Percentiles rank a stretch among this genome's conserved stretches.
Conservation (phyloP, 2,888 invertebrate species). For the Ectemnius continuus region DNA sequence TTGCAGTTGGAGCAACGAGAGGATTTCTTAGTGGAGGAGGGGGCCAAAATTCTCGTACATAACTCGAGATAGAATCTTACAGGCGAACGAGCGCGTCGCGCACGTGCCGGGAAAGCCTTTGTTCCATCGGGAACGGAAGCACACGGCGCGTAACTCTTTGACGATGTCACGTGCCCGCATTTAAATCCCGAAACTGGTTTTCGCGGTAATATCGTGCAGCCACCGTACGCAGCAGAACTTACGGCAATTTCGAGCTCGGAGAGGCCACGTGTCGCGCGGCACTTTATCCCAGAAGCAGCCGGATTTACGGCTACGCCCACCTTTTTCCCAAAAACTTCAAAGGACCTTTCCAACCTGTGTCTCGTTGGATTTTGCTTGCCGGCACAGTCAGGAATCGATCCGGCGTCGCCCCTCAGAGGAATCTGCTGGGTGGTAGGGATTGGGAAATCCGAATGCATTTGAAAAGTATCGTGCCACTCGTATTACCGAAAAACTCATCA, state of each 20-base stretch:
- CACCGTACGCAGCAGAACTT: not conserved
- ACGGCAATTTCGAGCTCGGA: not conserved
- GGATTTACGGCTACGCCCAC: not conserved
- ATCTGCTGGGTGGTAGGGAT: too few relatives aligned
- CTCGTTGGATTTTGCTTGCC: not conserved
- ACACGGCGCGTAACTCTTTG: conserved; percentile 28
- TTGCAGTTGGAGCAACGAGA: conserved; percentile 16
- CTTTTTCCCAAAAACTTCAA: conserved; percentile 4
- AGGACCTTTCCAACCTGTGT: not conserved
- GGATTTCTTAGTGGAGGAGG: conserved; percentile 22
- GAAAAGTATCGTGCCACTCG: conserved; percentile 27
- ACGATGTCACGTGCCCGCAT: conserved; percentile 42
- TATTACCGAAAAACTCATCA: conserved; percentile 28
- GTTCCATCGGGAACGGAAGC: conserved; percentile 34
- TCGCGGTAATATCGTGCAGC: conserved; percentile 16
- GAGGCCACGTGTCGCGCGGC: too few relatives aligned
- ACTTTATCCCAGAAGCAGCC: too few relatives aligned
- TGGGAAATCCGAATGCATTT: too few relatives aligned
- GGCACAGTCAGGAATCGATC: too few relatives aligned
- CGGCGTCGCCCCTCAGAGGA: too few relatives aligned
- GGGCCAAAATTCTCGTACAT: conserved; percentile 24
- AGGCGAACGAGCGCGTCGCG: conserved; percentile 15
- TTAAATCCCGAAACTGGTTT: conserved; percentile 36
- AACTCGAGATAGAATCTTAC: conserved; percentile 47
- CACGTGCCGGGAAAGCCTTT: conserved; percentile 52